Conservation (phyloP, 2,888 invertebrate genomes). For the Ectobius pallidus region DNA sequence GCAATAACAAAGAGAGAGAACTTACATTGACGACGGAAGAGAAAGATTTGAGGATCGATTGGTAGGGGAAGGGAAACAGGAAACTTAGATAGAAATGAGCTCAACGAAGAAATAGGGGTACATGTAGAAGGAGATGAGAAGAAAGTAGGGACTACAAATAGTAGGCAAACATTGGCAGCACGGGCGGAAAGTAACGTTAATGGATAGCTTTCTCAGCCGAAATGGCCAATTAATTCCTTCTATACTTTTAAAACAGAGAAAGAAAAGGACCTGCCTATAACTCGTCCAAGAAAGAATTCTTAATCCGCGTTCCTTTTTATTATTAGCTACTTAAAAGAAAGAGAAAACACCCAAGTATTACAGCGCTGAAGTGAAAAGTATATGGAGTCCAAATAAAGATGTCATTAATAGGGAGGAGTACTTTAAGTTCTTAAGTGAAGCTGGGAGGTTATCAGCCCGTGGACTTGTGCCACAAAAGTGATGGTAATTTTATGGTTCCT, state of each 20-base stretch:
- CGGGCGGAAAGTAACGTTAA: constrained; percentile 28
- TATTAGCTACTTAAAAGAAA: constrained; percentile 1
- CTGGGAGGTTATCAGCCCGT: background rate
- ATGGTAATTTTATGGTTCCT: too few relatives aligned
- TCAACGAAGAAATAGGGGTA: background rate
- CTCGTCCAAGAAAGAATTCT: constrained; percentile 42
- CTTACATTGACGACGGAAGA: background rate
- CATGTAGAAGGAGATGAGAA: constrained; percentile 22
- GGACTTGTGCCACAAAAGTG: too few relatives aligned
- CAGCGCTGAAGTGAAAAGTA: constrained; percentile 3
- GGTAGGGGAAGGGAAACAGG: constrained; percentile 1
- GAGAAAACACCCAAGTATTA: background rate
- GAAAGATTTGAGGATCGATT: constrained; percentile 21
- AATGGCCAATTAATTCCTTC: constrained; percentile 43
- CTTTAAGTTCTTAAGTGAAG: too few relatives aligned
- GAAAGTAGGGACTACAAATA: constrained; percentile 20
- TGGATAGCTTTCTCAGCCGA: constrained; percentile 34
- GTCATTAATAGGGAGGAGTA: constrained; percentile 1
- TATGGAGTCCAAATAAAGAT: background rate
- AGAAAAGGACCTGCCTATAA: constrained; percentile 35
- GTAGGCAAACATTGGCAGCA: constrained; percentile 32
- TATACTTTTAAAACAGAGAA: constrained; percentile 13
- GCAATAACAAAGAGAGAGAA: background rate
- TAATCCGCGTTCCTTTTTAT: constrained; percentile 38
- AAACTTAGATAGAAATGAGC: constrained; percentile 21